These are phyloP conservation scores for Callipepla squamata DNA, from an alignment of 2,113 vertebrate genomes.

Conservation along the genomic window DNA sequence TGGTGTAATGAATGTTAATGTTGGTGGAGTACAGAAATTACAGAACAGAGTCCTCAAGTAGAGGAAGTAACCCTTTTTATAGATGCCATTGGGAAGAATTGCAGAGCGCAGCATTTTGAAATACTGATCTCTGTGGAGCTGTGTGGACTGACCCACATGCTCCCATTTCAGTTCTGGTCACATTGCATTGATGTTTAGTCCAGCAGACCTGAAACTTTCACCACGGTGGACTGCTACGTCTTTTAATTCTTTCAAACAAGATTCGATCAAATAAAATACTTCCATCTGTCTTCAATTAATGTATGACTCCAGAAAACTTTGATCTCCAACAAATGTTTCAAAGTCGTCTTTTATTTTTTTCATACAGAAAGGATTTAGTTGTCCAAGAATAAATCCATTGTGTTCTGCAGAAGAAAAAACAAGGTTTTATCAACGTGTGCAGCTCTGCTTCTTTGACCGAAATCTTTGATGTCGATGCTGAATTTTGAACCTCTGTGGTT, in stretches of 20 bases:
- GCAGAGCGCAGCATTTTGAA: not conserved
- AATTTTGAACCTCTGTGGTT: not conserved
- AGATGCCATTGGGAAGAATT: not conserved
- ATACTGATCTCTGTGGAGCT: not conserved
- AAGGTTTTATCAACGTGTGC: not conserved
- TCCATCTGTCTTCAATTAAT: not conserved
- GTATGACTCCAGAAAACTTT: not conserved
- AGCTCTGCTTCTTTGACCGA: not conserved
- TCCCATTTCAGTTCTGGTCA: not conserved
- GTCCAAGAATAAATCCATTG: not conserved
- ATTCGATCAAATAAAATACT: not conserved
- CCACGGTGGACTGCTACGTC: not conserved
- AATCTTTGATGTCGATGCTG: not conserved
- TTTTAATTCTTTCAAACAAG: not conserved
- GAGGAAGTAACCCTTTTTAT: not conserved
- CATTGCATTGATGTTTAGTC: not conserved
- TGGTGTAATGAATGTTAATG: not conserved
- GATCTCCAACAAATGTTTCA: not conserved
- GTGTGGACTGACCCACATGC: not conserved
- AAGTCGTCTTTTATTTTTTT: not conserved
- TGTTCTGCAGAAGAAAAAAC: not conserved
- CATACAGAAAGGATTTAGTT: not conserved
- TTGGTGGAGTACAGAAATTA: conserved; percentile 23
- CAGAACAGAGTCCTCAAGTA: not conserved
- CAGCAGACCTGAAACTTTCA: not conserved